Conservation (phyloP, 2,113 vertebrate species). For the Columbina picui region DNA sequence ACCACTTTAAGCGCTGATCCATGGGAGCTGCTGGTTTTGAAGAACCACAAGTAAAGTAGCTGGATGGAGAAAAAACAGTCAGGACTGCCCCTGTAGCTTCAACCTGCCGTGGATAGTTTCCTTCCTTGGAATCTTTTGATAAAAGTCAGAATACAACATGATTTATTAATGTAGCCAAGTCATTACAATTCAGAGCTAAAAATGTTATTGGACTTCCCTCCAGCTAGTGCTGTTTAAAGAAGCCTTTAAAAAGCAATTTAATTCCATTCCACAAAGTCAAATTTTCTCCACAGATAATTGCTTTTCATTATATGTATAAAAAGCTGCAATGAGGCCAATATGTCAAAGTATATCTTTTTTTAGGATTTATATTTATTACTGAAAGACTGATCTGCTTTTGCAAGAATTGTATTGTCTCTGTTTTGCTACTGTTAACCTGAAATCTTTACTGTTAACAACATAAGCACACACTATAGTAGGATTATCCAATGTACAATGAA, state of each 20-base stretch:
- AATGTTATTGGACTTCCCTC: constrained; percentile 71
- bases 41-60: constrained; percentile 8
- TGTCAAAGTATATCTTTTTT: constrained; percentile 40
- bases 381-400: not conserved
- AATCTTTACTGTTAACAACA: not conserved
- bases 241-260: constrained; percentile 80
- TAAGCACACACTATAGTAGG: not conserved
- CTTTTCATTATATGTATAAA: constrained; percentile 72
- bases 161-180: constrained; percentile 72
- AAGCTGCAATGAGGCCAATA: constrained; percentile 56
- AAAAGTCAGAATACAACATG: constrained; percentile 68
- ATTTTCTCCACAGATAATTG: constrained; percentile 80
- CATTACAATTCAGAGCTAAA: constrained; percentile 71
- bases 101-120: constrained; percentile 41
- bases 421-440: not conserved
- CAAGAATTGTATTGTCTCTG: not conserved
- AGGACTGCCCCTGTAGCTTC: constrained; percentile 7
- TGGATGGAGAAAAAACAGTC: not conserved
- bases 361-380: constrained; percentile 30
- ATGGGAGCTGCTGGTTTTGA: not conserved
- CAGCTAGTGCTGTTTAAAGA: constrained; percentile 71
- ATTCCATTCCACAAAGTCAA: constrained; percentile 75
- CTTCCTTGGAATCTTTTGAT: constrained; percentile 62
- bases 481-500: not conserved
- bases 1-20: constrained; percentile 42